phyloP scores from a whole-genome alignment of 2,888 invertebrate genomes.

The Empis stercorea region DNA sequence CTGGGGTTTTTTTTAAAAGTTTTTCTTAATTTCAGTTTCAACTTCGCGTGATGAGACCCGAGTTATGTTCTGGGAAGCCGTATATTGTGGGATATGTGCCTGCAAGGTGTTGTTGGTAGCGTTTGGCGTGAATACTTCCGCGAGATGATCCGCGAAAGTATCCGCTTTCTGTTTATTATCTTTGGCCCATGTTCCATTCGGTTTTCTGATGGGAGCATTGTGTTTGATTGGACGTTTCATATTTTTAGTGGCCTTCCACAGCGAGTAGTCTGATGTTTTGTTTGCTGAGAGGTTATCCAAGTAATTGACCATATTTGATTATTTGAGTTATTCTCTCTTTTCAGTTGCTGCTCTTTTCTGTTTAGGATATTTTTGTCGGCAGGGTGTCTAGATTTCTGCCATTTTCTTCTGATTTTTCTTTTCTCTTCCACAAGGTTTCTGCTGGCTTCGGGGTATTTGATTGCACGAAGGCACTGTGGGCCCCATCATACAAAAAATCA shows the following conservation, averaged over 20 bases:
- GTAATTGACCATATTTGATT: background rate
- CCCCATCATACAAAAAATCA: too few species aligned
- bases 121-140: background rate
- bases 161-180: too few species aligned
- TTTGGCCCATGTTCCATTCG: too few species aligned
- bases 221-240: background rate
- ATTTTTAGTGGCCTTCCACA: background rate
- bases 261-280: background rate
- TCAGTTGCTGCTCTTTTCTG: background rate
- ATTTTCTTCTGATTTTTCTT: background rate
- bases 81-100: background rate
- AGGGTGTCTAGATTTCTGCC: too few species aligned
- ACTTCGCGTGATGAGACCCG: background rate
- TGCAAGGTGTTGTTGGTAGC: background rate
- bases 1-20: slow-evolving; percentile 12
- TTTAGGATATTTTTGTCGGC: too few species aligned
- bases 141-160: background rate
- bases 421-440: background rate
- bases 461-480: too few species aligned
- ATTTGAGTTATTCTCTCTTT: background rate
- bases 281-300: background rate
- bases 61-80: background rate
- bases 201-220: background rate
- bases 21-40: background rate
- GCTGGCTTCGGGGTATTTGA: background rate